These are phyloP conservation scores for human (Homo sapiens) DNA, from an alignment of 2,113 vertebrate species.

Conservation along the genomic window DNA sequence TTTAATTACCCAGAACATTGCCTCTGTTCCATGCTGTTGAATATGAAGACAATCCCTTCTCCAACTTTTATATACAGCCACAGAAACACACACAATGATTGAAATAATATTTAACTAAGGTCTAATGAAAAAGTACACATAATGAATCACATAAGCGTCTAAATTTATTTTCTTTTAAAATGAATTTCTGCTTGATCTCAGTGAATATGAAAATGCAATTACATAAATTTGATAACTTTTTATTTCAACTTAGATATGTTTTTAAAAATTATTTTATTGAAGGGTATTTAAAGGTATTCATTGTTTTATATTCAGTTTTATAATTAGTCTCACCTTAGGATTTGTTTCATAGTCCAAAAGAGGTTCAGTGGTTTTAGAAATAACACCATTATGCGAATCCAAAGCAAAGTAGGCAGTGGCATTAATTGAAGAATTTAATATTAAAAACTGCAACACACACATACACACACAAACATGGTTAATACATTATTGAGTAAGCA, in stretches of 20 bases:
- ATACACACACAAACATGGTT: constrained; percentile 58
- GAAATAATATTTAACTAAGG: background rate
- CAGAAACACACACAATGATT: background rate
- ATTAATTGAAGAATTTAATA: constrained; percentile 74
- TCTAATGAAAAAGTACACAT: background rate
- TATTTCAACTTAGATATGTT: background rate
- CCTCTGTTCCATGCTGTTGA: background rate
- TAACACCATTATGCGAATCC: constrained; percentile 73
- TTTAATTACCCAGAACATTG: background rate
- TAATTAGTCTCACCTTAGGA: constrained; percentile 70
- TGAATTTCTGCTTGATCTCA: background rate
- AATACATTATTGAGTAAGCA: constrained; percentile 57
- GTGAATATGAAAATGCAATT: background rate
- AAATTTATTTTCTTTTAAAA: background rate
- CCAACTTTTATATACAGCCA: background rate
- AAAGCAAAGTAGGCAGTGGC: constrained; percentile 72
- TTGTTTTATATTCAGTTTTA: background rate
- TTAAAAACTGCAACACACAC: constrained; percentile 72
- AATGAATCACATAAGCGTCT: background rate
- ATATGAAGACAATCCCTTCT: background rate
- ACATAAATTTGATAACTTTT: background rate
- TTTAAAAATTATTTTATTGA: background rate
- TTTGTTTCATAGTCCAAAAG: constrained; percentile 79
- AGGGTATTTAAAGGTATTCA: background rate
- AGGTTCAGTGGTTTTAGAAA: constrained; percentile 75